phyloP scores from a whole-genome alignment of 2,797 vertebrate species.

The Adrianichthys oophorus region DNA sequence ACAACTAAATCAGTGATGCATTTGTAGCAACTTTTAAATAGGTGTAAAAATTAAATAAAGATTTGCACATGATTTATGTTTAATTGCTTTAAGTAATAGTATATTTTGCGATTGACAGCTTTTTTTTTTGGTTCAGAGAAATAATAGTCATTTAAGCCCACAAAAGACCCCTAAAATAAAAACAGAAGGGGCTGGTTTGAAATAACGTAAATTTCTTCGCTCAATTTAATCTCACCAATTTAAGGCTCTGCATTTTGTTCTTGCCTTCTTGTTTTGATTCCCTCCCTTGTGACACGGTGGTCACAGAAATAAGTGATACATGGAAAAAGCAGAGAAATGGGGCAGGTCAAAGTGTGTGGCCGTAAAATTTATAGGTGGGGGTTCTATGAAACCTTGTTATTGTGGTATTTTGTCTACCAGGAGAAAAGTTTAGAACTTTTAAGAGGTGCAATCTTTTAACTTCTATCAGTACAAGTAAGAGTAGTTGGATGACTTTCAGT shows the following conservation, averaged over 20 bases:
- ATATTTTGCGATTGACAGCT: conserved; percentile 48
- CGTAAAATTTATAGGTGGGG: conserved; percentile 17
- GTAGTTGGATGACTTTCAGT: too few species aligned
- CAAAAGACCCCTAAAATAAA: conserved; percentile 34
- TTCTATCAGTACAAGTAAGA: conserved; percentile 2
- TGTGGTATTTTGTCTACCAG: neutral
- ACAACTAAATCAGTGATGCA: conserved; percentile 27
- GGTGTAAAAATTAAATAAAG: conserved; percentile 25
- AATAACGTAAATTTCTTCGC: conserved; percentile 31
- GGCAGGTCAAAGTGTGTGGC: conserved; percentile 4
- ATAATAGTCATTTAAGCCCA: conserved; percentile 38
- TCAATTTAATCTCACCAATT: conserved; percentile 50
- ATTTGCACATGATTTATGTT: too few species aligned
- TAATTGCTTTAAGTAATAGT: conserved; percentile 3
- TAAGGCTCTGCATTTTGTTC: conserved; percentile 30
- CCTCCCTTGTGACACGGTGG: conserved; percentile 31
- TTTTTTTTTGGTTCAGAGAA: conserved; percentile 34
- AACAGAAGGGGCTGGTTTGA: conserved; percentile 38
- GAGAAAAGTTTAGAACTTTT: conserved; percentile 15
- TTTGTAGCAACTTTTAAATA: conserved; percentile 49
- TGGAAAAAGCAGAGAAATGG: conserved; percentile 10
- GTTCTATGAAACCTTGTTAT: conserved; percentile 1
- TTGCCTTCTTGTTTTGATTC: conserved; percentile 43
- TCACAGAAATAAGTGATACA: conserved; percentile 16
- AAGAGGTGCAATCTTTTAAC: conserved; percentile 5